Percentiles rank a stretch among this genome's conserved stretches.
These are phyloP conservation scores for Callipepla squamata DNA, from an alignment of 2,113 vertebrate genomes.

Conservation along the genomic window DNA sequence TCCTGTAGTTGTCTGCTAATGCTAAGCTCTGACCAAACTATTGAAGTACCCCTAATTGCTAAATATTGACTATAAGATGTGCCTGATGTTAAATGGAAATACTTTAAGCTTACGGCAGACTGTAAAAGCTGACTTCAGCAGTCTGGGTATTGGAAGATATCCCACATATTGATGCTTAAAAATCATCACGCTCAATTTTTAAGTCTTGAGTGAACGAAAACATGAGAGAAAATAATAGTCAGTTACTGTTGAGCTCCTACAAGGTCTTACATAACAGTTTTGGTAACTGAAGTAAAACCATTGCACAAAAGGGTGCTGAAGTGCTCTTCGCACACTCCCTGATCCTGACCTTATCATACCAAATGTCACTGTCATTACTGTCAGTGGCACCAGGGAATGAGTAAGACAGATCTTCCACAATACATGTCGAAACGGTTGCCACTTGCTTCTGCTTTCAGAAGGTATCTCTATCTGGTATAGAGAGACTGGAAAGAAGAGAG, in stretches of 20 bases:
- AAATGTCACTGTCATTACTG: background rate
- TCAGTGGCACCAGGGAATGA: background rate
- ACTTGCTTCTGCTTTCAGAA: background rate
- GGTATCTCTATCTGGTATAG: background rate
- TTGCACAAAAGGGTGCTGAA: background rate
- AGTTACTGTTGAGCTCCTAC: background rate
- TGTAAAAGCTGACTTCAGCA: background rate
- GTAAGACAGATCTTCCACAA: background rate
- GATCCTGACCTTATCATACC: background rate
- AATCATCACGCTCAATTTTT: background rate
- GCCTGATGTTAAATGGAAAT: background rate
- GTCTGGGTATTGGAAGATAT: background rate
- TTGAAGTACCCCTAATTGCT: background rate
- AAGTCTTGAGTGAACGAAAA: background rate
- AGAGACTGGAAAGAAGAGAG: background rate
- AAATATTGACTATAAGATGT: background rate
- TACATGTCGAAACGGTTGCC: background rate
- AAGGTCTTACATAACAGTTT: background rate
- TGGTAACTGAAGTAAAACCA: background rate
- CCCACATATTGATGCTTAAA: background rate
- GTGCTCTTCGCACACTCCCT: background rate
- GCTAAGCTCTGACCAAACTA: background rate
- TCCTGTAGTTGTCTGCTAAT: background rate
- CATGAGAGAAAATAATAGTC: background rate
- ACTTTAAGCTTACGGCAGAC: background rate